Base-by-base conservation (phyloP, 2,797 vertebrate genomes). In the Rhynchonycteris naso region DNA sequence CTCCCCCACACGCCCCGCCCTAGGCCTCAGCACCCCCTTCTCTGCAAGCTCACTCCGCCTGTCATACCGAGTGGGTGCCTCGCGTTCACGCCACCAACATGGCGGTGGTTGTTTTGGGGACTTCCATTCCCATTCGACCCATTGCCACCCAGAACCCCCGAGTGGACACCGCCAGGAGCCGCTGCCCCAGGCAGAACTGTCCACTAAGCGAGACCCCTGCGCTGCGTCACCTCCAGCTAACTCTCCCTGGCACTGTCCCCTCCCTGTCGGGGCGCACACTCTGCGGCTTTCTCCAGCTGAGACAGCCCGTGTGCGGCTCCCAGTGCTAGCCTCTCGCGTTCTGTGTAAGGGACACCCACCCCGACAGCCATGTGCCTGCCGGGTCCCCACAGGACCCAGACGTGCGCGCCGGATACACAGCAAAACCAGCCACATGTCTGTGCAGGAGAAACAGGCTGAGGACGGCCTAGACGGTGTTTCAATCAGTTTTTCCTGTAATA, bases 41-140 rank as follows among this genome's bases (percentile, higher is more conserved):
- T 0, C 56, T 43, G 69, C 30, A 26, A 2, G 28, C 28, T 4
- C 15, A 1, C 72, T 21, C 8, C 5, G 3, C 19, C 4, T 43
- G 58, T 10, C 43, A 5, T 2, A 22, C 16, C 8, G 16, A 75
- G 54, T 8, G 1, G 83, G 19, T 4, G 56, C 15, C 28, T 26
- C 0, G 0, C 1, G 4, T 21, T 74, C 68, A 33, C 0, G 9
- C 13, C 2, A 69, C 69, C 78, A 47, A 15, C 59, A 5, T 0
- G 30, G 68, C 6, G 6, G 10, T 0, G 21, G 59, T 18, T 30
- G 11, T 15, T 38, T 21, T 30, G 0, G 0, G 43, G 1, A 16
- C 6, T 24, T 65, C 84, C 38, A 19, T 1, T 13, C n/a, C 69
- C 52, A 30, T 1, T 0, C 0, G 2, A 24, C n/a, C 5, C 5